Conservation (phyloP, 1,140 invertebrate species). For the Platorchestia sp. region DNA sequence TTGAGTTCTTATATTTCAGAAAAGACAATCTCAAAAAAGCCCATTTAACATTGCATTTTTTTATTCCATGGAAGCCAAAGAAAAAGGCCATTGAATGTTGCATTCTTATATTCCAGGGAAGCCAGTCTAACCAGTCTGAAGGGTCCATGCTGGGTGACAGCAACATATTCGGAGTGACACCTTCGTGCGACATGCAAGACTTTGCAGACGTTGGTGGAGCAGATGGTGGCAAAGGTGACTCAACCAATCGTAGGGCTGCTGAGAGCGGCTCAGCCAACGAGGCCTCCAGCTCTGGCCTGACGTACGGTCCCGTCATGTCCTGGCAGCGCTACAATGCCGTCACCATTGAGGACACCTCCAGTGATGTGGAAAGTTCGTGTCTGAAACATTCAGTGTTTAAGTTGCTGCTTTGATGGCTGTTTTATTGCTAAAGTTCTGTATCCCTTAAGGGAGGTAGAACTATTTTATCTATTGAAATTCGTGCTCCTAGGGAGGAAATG, state of each 20-base stretch:
- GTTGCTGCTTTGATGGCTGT: background rate
- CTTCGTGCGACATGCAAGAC: conserved; percentile 39
- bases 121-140: conserved; percentile 25
- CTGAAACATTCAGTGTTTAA: background rate
- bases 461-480: too few relatives aligned
- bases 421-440: too few relatives aligned
- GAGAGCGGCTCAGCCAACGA: conserved; percentile 58
- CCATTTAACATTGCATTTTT: too few relatives aligned
- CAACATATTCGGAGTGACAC: conserved; percentile 22
- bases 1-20: background rate
- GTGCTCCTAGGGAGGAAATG: too few relatives aligned
- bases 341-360: conserved; percentile 54
- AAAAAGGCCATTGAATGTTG: background rate
- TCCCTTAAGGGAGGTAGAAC: too few relatives aligned
- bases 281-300: conserved; percentile 59
- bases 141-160: conserved; percentile 19
- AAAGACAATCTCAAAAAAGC: background rate
- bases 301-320: conserved; percentile 63
- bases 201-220: conserved; percentile 56
- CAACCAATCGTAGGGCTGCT: conserved; percentile 39
- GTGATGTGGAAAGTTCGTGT: conserved; percentile 60
- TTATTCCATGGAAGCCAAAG: too few relatives aligned
- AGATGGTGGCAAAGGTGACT: conserved; percentile 52
- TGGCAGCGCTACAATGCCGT: conserved; percentile 57
- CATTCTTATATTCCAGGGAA: background rate